Evolutionary conservation across 2,113 vertebrate genomes (phyloP), one percentile per base, ranked within the genome.

Genomic region (Leptosomus discolor): DNA sequence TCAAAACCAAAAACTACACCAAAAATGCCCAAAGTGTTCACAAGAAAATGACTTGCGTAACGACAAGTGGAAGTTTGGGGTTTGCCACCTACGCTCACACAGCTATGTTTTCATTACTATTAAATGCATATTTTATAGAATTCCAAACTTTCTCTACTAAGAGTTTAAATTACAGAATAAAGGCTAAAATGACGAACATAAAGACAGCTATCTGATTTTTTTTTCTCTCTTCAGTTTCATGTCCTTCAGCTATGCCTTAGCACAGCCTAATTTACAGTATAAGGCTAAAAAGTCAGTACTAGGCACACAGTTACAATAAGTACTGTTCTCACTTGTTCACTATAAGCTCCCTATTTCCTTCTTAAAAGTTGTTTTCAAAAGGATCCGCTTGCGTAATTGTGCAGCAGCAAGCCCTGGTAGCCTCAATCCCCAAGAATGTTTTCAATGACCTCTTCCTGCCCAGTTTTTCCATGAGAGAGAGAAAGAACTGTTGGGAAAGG

Each of bases 341-440:
- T 90, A 8, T 91, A 92, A 96, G 83, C 91, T 96, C 53, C 69
- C 53, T 79, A 67, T 92, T 95, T 95, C 94, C 68, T 87, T 96
- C 85, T 97, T 94, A 96, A 85, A 94, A 94, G 80, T 87, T 94
- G 87, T 96, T 97, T 98, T 96, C 95, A 84, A 95, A 97, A 94
- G 89, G 90, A 96, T 95, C 78, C 75, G 84, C 93, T 97, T 97
- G 88, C 88, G 45, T 96, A 97, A 97, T 91, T 88, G 80, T 88
- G 60, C 88, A 93, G 92, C 88, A 96, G 73, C 86, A 74, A 96
- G 92, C 54, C 79, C 65, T 70, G 74, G 88, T 76, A 91, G 74
- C 90, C 79, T 93, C 94, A 95, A 91, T 97, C 70, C 79, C 90
- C 76, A 88, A 94, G 95, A 97, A 96, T 92, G 73, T 89, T 97